Evolutionary conservation across 2,888 invertebrate species (phyloP), one percentile per base, ranked within the genome.

Genomic region (Graphium colonna): DNA sequence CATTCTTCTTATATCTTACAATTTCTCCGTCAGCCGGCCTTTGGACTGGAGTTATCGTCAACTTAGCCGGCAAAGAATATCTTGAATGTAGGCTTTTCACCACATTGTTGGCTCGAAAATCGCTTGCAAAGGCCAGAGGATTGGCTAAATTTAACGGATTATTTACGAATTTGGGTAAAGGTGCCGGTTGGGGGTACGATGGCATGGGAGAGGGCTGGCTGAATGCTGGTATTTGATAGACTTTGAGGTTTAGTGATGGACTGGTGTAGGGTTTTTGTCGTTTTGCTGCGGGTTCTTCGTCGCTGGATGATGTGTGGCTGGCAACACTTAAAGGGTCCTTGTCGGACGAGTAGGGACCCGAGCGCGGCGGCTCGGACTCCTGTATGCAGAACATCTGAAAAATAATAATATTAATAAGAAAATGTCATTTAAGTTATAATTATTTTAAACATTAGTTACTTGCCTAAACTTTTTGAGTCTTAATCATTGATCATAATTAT

Each of bases 361-460:
- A 69, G 58, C 79, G 80, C 0, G 65, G 61, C 0, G 76, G 63
- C 21, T 89, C 84, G 1, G 76, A 77, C 55, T 87, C 88, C 79
- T 87, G 87, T 1, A 88, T 55, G 57, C 88, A 89, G 58, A 87
- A 87, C 89, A 89, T 89, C 89, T 89, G 82, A 10, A 53, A 52
- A 38, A n/a, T n/a, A n/a, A n/a, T n/a, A n/a, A n/a, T n/a, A n/a
- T n/a, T n/a, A n/a, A n/a, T n/a, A n/a, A n/a, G n/a, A n/a, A n/a
- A n/a, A n/a, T n/a, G n/a, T n/a, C n/a, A n/a, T n/a, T n/a, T n/a
- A n/a, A n/a, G n/a, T n/a, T n/a, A n/a, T n/a, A n/a, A n/a, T n/a
- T n/a, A n/a, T n/a, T n/a, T n/a, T n/a, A n/a, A n/a, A n/a, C n/a
- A n/a, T n/a, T n/a, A n/a, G n/a, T n/a, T n/a, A n/a, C n/a, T n/a